phyloP scores from a whole-genome alignment of 2,888 invertebrate genomes.

The Nomada flava region DNA sequence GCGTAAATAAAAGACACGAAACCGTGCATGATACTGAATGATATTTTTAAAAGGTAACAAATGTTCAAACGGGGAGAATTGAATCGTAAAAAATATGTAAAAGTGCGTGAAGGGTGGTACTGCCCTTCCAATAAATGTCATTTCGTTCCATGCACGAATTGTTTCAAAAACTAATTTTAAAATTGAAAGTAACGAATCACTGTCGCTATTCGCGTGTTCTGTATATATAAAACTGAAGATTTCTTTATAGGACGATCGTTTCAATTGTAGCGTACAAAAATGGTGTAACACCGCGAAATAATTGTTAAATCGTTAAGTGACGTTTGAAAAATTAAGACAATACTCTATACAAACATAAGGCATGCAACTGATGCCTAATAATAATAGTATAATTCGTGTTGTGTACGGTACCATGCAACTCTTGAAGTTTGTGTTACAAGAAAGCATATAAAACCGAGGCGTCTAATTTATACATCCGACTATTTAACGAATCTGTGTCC shows the following conservation, averaged over 20 bases:
- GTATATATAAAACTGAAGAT: constrained; percentile 8
- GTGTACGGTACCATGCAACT: constrained; percentile 14
- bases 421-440: too few species aligned
- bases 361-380: constrained; percentile 11
- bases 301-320: constrained; percentile 21
- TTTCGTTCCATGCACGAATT: constrained; percentile 16
- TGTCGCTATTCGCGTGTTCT: neutral
- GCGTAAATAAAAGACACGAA: neutral
- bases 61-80: neutral
- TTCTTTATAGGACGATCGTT: neutral
- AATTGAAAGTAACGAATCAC: constrained; percentile 12
- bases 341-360: constrained; percentile 3
- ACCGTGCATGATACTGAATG: constrained; percentile 8
- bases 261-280: constrained; percentile 9
- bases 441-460: too few species aligned
- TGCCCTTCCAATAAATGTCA: neutral
- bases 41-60: neutral
- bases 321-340: constrained; percentile 37
- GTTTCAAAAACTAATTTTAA: neutral
- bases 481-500: too few species aligned
- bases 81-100: neutral
- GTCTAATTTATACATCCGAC: too few species aligned
- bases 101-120: too few species aligned
- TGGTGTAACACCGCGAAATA: neutral
- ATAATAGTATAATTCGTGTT: constrained; percentile 5